These are phyloP conservation scores for Urocolius indicus DNA, from an alignment of 2,113 vertebrate genomes.

Conservation along the genomic window DNA sequence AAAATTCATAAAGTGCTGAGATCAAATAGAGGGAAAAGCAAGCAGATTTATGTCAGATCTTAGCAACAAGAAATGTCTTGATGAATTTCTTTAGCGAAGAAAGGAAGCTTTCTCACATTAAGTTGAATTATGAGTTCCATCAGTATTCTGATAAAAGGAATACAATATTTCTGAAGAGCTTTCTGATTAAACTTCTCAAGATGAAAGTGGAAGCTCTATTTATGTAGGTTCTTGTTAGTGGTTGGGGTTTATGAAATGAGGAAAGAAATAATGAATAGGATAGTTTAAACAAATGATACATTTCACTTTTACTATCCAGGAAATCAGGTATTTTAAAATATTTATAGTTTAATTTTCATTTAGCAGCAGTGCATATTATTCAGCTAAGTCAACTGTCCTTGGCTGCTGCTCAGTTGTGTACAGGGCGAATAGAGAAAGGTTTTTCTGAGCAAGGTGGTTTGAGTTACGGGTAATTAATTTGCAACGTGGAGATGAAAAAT, in stretches of 20 bases:
- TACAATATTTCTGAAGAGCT: conserved; percentile 26
- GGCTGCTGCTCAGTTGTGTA: conserved; percentile 4
- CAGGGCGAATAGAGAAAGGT: neutral
- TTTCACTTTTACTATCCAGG: conserved; percentile 45
- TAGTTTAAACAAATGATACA: conserved; percentile 47
- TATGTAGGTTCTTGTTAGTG: conserved; percentile 1
- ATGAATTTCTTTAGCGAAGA: conserved; percentile 30
- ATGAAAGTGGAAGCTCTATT: conserved; percentile 50
- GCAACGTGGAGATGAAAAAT: neutral
- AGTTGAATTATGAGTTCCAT: conserved; percentile 51
- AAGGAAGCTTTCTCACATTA: conserved; percentile 34
- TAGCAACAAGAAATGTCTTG: neutral
- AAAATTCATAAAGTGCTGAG: conserved; percentile 46
- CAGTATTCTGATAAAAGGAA: conserved; percentile 51
- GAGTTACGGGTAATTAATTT: neutral
- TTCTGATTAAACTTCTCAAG: conserved; percentile 34
- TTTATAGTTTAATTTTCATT: conserved; percentile 57
- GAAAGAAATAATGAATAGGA: conserved; percentile 12
- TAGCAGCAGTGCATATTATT: neutral
- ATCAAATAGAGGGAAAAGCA: conserved; percentile 43
- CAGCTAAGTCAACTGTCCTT: conserved; percentile 35
- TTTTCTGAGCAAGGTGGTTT: neutral
- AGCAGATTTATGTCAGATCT: conserved; percentile 16
- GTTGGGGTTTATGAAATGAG: neutral
- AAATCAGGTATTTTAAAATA: conserved; percentile 53